A percentile compares a stretch with the other conserved stretches of the same genome.
Evolutionary conservation across 2,113 vertebrate genomes (phyloP).

Genomic region (Vombatus ursinus): DNA sequence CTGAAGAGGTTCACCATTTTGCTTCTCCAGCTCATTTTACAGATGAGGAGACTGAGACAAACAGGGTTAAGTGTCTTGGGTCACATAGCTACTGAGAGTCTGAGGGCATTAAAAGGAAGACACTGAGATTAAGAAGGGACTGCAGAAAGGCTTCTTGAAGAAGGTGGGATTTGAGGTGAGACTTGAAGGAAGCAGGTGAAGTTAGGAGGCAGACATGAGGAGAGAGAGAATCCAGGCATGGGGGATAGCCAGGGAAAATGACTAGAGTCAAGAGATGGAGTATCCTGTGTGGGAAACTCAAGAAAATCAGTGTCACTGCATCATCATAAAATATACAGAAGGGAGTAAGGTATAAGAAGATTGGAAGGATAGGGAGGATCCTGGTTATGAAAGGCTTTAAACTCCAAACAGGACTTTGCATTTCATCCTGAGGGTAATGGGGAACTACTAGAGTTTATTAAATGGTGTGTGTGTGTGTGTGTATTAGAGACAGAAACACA

Average conservation of each 20-base stretch:
- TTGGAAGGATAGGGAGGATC: neutral
- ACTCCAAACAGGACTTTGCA: neutral
- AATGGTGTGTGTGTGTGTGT: neutral
- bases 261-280: neutral
- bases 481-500: neutral
- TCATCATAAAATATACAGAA: neutral
- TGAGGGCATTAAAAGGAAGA: neutral
- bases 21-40: too few species aligned
- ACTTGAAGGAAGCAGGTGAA: neutral
- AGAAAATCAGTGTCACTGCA: neutral
- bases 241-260: neutral
- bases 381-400: neutral
- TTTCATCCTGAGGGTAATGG: neutral
- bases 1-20: too few species aligned
- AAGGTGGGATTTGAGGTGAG: neutral
- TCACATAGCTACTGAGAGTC: neutral
- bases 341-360: neutral
- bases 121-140: neutral
- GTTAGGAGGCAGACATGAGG: neutral
- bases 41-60: too few species aligned
- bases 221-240: neutral
- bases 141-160: neutral
- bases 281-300: neutral
- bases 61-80: too few species aligned
- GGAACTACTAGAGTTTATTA: neutral